Conservation (phyloP, 2,888 invertebrate species). For the Apodemia zela region DNA sequence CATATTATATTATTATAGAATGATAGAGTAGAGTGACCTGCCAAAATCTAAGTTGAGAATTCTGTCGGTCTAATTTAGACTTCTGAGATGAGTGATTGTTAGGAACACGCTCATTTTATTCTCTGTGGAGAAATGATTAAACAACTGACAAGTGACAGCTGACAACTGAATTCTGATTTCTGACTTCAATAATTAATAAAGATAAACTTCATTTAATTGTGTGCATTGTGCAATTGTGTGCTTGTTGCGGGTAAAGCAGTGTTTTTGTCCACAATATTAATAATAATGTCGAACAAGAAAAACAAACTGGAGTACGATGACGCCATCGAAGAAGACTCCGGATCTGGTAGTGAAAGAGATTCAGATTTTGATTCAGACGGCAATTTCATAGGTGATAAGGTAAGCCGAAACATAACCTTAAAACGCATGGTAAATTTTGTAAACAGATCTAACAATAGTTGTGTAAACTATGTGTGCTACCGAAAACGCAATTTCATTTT, state of each 20-base stretch:
- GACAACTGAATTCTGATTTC: no score
- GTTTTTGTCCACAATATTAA: neutral
- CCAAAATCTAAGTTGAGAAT: no score
- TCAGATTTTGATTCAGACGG: constrained; percentile 74
- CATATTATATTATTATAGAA: no score
- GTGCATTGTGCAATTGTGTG: neutral
- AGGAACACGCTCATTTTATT: no score
- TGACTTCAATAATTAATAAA: no score
- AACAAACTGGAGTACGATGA: constrained; percentile 60
- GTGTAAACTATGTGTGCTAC: neutral
- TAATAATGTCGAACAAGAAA: constrained; percentile 67
- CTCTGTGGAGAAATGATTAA: no score
- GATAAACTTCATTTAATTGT: no score
- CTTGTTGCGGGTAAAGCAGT: neutral
- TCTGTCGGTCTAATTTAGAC: no score
- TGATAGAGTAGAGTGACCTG: no score
- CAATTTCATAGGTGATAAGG: constrained; percentile 80
- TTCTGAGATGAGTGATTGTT: no score
- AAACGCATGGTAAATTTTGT: constrained; percentile 53
- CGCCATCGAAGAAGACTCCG: constrained; percentile 63
- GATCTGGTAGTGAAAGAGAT: constrained; percentile 59
- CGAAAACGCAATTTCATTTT: neutral
- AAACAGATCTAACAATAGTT: constrained; percentile 5
- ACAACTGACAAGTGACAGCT: no score
- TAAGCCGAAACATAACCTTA: constrained; percentile 59